Evolutionary conservation across 2,113 vertebrate genomes (phyloP).

Genomic region (Aepyceros melampus): DNA sequence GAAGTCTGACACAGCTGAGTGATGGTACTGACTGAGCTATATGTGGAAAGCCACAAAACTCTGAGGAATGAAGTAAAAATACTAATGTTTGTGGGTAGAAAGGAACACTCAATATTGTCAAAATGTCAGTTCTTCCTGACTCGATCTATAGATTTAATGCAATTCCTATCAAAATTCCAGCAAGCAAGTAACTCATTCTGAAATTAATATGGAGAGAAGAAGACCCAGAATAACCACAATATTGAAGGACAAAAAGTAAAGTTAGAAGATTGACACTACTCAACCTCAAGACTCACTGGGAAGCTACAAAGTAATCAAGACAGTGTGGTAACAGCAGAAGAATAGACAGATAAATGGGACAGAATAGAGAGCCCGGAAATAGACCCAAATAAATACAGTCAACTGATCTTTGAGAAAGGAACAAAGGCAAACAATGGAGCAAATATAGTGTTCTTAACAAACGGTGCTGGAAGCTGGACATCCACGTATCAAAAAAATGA

Average conservation of each 20-base stretch:
- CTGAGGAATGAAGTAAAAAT: not conserved
- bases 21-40: not conserved
- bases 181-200: not conserved
- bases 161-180: not conserved
- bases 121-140: not conserved
- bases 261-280: not conserved
- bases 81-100: not conserved
- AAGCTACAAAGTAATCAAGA: not conserved
- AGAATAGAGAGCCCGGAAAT: not conserved
- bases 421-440: not conserved
- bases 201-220: not conserved
- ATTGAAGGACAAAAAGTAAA: not conserved
- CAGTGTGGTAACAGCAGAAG: not conserved
- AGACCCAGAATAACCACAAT: not conserved
- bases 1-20: not conserved
- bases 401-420: not conserved
- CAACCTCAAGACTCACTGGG: not conserved
- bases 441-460: not conserved
- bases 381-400: not conserved
- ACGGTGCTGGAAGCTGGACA: not conserved
- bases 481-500: not conserved
- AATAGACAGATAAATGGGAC: not conserved
- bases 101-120: not conserved
- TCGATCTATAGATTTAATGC: not conserved
- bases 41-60: not conserved